These are phyloP conservation scores for Eurosta solidaginis DNA, from an alignment of 1,140 invertebrate genomes.

Conservation along the genomic window DNA sequence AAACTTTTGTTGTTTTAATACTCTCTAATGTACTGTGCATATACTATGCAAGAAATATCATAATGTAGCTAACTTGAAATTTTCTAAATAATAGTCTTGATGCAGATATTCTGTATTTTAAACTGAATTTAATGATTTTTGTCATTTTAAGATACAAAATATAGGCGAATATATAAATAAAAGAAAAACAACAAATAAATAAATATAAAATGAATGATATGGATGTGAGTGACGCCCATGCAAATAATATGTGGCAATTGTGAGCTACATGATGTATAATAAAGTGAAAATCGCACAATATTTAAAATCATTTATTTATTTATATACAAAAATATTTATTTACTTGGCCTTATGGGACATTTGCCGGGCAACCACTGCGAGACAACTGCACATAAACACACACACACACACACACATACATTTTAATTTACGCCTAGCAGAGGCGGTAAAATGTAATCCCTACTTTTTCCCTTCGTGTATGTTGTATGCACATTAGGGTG, in stretches of 20 bases:
- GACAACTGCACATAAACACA: not conserved
- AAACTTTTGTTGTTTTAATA: no score
- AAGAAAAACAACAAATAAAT: not conserved
- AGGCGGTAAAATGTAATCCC: no score
- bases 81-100: conserved; percentile 5
- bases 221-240: not conserved
- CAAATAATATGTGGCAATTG: not conserved
- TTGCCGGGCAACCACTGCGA: not conserved
- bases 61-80: conserved; percentile 11
- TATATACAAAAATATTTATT: not conserved
- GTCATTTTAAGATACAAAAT: not conserved
- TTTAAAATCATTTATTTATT: conserved; percentile 28
- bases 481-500: no score
- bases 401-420: no score
- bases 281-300: not conserved
- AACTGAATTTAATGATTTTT: conserved; percentile 23
- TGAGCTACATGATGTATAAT: not conserved
- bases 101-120: not conserved
- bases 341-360: not conserved
- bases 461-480: no score
- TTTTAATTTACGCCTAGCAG: no score
- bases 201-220: not conserved
- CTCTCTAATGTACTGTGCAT: no score
- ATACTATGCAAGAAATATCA: not conserved
- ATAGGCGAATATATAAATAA: not conserved